Evolutionary conservation across 2,113 vertebrate genomes (phyloP).

Genomic region (Corynorhinus townsendii): DNA sequence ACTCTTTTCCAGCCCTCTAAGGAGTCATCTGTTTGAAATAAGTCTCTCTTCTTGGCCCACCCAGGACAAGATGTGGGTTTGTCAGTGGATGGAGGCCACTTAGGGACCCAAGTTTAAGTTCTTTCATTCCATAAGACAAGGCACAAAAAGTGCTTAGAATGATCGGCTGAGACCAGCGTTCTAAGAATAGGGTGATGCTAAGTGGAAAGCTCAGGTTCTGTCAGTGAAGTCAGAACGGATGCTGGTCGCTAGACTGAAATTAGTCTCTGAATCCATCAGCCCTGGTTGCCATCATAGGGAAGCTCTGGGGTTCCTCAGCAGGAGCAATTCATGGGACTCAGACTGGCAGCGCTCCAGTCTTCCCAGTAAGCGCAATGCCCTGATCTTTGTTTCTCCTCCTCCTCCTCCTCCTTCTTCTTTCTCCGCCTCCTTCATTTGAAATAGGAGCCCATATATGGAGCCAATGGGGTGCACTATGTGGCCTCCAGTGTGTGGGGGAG

Average conservation of each 20-base stretch:
- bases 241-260: neutral
- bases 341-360: neutral
- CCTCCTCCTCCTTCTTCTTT: too few species aligned
- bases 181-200: neutral
- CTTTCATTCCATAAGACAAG: neutral
- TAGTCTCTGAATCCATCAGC: neutral
- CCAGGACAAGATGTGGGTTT: neutral
- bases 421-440: neutral
- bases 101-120: neutral
- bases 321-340: neutral
- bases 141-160: neutral
- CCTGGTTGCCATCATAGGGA: neutral
- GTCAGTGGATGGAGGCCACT: neutral
- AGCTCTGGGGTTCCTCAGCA: neutral
- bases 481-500: neutral
- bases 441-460: neutral
- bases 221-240: neutral
- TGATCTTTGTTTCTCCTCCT: neutral
- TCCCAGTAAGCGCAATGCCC: neutral
- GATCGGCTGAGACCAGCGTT: neutral
- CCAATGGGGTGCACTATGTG: neutral
- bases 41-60: neutral
- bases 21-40: neutral
- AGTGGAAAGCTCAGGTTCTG: neutral
- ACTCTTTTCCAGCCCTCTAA: neutral